Base-by-base conservation (phyloP, 2,113 vertebrate genomes). In the Salvelinus alpinus region DNA sequence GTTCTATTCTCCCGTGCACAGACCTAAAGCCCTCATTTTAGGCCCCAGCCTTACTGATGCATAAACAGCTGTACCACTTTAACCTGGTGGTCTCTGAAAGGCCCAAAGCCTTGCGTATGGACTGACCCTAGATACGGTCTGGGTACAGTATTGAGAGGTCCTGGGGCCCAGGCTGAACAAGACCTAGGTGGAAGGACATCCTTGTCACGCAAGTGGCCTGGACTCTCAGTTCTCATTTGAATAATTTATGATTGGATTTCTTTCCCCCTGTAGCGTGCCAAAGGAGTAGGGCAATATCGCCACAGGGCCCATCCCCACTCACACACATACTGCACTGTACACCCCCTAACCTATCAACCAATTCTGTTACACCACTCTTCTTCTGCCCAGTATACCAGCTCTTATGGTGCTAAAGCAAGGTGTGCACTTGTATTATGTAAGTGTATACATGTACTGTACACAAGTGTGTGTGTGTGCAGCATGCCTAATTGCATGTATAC, bases 401-500 rank as follows among this genome's bases (percentile, higher is more conserved):
- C 38, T 44, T 22, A 47, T 44, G 72, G 24, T 18, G 2, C 70
- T 62, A n/a, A 38, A 44, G 38, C 38, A 44, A 16, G 29, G 29
- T 64, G 57, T 47, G 31, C 44, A 22, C 44, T 31, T 73, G 29
- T 64, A 59, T 34, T 73, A 27, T 64, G 72, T 73, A 27, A 64
- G 72, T 47, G 57, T 47, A 57, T 73, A 8, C 22, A 57, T 73
- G 18, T 62, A 38, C 38, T 38, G 38, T 38, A 38, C 38, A 9
- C 2, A 38, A 9, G 57, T 73, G 57, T 34, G 72, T 73, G 34
- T 64, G 22, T 48, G 29, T 24, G 59, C 64, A 66, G 14, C 72
- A 44, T 8, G 64, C 16, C 47, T 24, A 22, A 31, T 48, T 66
- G 64, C 64, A 76, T 69, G 75, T 31, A 80, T 69, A 14, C 64